phyloP scores from a whole-genome alignment of 2,113 vertebrate species.

The Glaucomys volans region DNA sequence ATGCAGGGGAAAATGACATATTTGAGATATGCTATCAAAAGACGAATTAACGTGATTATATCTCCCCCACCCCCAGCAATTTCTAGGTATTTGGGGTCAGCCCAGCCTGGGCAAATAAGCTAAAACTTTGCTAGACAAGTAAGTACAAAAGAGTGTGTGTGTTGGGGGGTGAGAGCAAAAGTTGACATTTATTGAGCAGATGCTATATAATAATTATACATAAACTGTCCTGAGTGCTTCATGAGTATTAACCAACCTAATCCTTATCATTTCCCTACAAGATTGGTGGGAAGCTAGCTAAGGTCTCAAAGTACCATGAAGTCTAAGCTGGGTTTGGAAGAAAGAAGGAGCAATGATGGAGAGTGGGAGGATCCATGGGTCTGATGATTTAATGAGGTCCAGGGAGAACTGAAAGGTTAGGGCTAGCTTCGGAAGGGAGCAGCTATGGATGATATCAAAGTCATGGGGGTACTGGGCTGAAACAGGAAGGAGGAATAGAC shows the following conservation, averaged over 20 bases:
- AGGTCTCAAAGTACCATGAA: background rate
- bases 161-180: background rate
- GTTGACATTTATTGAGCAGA: background rate
- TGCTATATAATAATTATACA: background rate
- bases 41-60: background rate
- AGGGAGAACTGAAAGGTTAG: background rate
- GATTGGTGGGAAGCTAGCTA: background rate
- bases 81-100: background rate
- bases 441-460: background rate
- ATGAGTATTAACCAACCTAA: background rate
- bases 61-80: background rate
- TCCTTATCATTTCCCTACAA: background rate
- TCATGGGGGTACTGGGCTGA: background rate
- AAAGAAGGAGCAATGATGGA: background rate
- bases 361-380: no score
- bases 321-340: background rate
- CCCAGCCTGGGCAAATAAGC: background rate
- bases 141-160: background rate
- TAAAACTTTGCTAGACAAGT: background rate
- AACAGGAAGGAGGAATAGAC: background rate
- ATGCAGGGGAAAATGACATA: background rate
- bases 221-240: background rate
- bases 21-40: background rate
- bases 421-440: no score
- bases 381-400: background rate